These are phyloP conservation scores for Chloropsis cyanopogon DNA, from an alignment of 2,113 vertebrate species.

Conservation along the genomic window DNA sequence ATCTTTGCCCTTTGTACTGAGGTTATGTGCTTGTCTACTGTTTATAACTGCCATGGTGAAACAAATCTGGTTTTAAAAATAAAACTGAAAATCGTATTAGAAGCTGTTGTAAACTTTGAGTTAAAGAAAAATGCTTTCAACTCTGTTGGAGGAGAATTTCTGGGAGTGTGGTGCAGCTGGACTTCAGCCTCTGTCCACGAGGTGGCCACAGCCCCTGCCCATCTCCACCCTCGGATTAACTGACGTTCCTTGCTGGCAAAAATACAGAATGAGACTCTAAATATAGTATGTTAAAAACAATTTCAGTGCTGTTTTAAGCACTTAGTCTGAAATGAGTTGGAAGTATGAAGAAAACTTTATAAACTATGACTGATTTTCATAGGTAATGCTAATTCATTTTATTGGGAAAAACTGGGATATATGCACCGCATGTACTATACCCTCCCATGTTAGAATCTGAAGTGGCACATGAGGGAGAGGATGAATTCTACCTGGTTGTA, in stretches of 20 bases:
- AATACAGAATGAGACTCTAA: neutral
- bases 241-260: neutral
- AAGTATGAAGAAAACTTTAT: neutral
- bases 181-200: neutral
- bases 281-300: fast-evolving
- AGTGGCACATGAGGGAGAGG: neutral
- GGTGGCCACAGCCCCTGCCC: neutral
- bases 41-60: neutral
- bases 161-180: fast-evolving
- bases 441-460: neutral
- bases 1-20: neutral
- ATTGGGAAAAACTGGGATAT: neutral
- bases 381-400: neutral
- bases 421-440: fast-evolving
- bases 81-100: neutral
- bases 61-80: neutral
- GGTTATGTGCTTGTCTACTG: neutral
- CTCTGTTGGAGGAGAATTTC: neutral
- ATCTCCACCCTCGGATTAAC: fast-evolving
- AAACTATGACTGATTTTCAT: neutral
- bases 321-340: neutral
- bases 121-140: neutral
- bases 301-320: neutral
- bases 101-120: neutral
- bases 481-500: neutral